Conservation (phyloP, 2,888 invertebrate genomes). For the Cremastinae sp. region DNA sequence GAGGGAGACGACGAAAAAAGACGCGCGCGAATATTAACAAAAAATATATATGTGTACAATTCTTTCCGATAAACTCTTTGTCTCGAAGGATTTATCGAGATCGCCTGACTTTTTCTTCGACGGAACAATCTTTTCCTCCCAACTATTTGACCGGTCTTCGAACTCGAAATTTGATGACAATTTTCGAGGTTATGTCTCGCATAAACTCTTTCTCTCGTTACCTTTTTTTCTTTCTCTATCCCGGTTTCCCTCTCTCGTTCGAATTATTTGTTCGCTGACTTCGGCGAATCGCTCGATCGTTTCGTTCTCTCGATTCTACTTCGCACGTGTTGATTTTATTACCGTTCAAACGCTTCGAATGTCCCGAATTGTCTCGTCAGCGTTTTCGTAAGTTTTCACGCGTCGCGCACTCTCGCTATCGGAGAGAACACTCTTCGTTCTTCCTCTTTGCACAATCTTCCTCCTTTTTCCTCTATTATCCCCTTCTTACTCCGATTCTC, state of each 20-base stretch:
- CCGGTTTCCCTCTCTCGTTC: background rate
- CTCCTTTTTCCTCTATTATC: too few relatives aligned
- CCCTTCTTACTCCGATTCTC: too few relatives aligned
- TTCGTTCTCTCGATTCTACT: background rate
- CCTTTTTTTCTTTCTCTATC: background rate
- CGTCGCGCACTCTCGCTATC: too few relatives aligned
- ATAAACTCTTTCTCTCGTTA: background rate
- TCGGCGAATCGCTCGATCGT: background rate
- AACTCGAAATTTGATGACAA: constrained; percentile 1
- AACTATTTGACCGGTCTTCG: too few relatives aligned
- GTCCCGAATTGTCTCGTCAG: background rate
- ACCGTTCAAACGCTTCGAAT: background rate
- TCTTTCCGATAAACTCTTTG: background rate
- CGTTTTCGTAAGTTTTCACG: too few relatives aligned
- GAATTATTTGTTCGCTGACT: too few relatives aligned
- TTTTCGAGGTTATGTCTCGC: too few relatives aligned
- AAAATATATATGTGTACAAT: constrained; percentile 8
- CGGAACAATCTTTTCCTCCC: too few relatives aligned
- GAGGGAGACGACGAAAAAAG: background rate
- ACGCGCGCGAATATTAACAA: constrained; percentile 17
- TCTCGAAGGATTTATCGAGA: too few relatives aligned
- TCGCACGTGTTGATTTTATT: background rate
- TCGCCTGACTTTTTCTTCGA: too few relatives aligned
- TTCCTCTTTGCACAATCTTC: too few relatives aligned
- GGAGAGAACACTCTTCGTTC: too few relatives aligned